Evolutionary conservation across 2,113 vertebrate species (phyloP).

Genomic region (Austrofundulus limnaeus): DNA sequence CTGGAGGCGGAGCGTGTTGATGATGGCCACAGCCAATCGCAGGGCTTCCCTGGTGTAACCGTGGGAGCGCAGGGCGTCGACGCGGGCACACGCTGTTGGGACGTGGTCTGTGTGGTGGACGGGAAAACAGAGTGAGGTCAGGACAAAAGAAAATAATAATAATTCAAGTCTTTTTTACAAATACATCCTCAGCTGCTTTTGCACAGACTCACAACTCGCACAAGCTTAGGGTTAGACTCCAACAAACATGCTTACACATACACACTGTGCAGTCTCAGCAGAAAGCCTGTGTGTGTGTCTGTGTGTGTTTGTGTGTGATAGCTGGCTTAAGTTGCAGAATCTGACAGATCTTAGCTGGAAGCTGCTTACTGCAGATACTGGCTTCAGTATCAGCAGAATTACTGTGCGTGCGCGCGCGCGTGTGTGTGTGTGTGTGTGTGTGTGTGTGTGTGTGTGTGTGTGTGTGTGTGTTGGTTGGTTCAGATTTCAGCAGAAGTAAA

Average conservation of each 20-base stretch:
- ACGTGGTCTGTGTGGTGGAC: conserved; percentile 86
- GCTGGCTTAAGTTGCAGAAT: conserved; percentile 74
- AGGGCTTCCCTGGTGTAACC: conserved; percentile 97
- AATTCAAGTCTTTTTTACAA: not conserved
- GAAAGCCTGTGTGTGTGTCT: conserved; percentile 43
- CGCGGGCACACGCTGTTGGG: conserved; percentile 94
- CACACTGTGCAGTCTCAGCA: conserved; percentile 59
- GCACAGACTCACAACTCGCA: not conserved
- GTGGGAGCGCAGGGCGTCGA: conserved; percentile 95
- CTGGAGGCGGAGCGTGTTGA: conserved; percentile 94
- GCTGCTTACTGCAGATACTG: conserved; percentile 70
- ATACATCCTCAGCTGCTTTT: not conserved
- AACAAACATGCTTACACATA: conserved; percentile 5
- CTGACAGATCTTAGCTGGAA: conserved; percentile 71
- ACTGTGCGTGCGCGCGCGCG: conserved; percentile 42
- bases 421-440: conserved; percentile 37
- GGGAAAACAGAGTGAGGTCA: conserved; percentile 26
- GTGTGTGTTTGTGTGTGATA: conserved; percentile 52
- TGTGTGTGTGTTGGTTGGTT: conserved; percentile 25
- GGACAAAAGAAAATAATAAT: not conserved
- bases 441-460: conserved; percentile 37
- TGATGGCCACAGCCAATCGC: conserved; percentile 94
- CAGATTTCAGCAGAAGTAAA: conserved; percentile 38
- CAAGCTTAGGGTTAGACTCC: conserved; percentile 13
- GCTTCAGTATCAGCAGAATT: conserved; percentile 69